Evolutionary conservation across 2,797 vertebrate species (phyloP).

Genomic region (Acrocephalus scirpaceus): DNA sequence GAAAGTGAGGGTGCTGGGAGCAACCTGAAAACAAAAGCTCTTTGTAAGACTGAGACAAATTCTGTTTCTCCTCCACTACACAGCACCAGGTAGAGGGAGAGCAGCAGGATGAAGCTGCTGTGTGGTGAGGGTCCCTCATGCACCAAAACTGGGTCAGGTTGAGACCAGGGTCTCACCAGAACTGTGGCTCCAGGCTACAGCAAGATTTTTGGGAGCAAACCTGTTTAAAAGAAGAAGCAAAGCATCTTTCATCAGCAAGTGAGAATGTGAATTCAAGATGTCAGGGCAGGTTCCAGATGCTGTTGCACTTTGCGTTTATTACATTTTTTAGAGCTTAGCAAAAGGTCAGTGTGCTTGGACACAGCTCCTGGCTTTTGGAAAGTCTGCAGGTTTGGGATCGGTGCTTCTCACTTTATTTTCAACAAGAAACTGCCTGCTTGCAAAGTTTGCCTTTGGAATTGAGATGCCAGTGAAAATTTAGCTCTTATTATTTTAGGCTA

Average conservation of each 20-base stretch:
- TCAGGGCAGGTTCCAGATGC: slow-evolving; percentile 29
- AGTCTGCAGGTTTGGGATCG: neutral
- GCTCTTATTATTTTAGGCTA: neutral
- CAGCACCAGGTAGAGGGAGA: neutral
- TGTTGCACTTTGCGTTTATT: neutral
- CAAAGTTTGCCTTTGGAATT: neutral
- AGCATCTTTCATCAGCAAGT: slow-evolving; percentile 20
- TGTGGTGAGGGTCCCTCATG: neutral
- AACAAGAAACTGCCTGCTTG: neutral
- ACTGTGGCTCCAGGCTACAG: neutral
- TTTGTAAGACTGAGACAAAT: neutral
- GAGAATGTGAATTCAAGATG: slow-evolving; percentile 50
- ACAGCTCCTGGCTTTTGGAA: neutral
- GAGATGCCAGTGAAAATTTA: neutral
- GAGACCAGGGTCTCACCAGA: neutral
- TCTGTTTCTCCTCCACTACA: neutral
- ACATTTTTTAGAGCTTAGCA: slow-evolving; percentile 49
- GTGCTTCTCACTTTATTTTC: neutral
- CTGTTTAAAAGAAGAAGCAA: neutral
- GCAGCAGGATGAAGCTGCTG: neutral
- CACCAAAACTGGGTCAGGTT: accelerated
- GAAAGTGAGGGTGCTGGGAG: neutral
- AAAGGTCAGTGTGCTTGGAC: slow-evolving; percentile 41
- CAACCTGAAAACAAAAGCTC: neutral
- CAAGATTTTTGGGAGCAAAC: neutral